Evolutionary conservation across 2,888 invertebrate genomes (phyloP).

Genomic region (Andrena praecox): DNA sequence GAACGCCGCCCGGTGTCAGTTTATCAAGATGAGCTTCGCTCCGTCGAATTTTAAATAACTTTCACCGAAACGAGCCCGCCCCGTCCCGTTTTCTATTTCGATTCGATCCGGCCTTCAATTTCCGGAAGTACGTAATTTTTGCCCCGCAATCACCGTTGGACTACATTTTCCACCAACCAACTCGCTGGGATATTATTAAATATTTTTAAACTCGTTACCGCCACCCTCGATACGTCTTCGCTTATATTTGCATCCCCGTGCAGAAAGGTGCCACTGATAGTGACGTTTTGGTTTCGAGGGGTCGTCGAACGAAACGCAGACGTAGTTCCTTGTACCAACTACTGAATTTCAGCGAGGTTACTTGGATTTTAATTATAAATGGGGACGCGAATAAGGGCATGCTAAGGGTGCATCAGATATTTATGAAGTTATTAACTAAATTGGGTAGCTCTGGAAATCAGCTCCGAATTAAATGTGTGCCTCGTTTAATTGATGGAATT

Average conservation of each 20-base stretch:
- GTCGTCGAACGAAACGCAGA: not conserved
- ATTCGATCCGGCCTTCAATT: conserved; percentile 31
- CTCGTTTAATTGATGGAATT: too few relatives aligned
- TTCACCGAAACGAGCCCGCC: conserved; percentile 6
- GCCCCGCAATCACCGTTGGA: not conserved
- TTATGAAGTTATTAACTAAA: too few relatives aligned
- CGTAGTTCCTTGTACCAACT: too few relatives aligned
- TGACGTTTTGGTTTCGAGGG: not conserved
- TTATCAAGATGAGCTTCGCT: conserved; percentile 37
- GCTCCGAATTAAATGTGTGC: too few relatives aligned
- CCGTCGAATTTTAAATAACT: conserved; percentile 51
- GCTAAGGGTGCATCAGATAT: too few relatives aligned
- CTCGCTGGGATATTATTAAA: not conserved
- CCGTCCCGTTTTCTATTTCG: conserved; percentile 3
- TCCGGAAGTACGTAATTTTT: conserved; percentile 32
- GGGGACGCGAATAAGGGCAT: too few relatives aligned
- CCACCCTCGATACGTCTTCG: not conserved
- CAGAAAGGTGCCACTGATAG: not conserved
- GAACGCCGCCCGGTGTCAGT: conserved; percentile 35
- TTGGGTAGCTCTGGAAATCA: too few relatives aligned
- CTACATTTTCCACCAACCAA: too few relatives aligned
- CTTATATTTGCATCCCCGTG: not conserved
- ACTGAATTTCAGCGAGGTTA: too few relatives aligned
- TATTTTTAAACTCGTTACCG: conserved; percentile 10
- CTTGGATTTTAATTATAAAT: too few relatives aligned